Base-by-base conservation (phyloP, 2,113 vertebrate species). In the Syngnathus typhle region DNA sequence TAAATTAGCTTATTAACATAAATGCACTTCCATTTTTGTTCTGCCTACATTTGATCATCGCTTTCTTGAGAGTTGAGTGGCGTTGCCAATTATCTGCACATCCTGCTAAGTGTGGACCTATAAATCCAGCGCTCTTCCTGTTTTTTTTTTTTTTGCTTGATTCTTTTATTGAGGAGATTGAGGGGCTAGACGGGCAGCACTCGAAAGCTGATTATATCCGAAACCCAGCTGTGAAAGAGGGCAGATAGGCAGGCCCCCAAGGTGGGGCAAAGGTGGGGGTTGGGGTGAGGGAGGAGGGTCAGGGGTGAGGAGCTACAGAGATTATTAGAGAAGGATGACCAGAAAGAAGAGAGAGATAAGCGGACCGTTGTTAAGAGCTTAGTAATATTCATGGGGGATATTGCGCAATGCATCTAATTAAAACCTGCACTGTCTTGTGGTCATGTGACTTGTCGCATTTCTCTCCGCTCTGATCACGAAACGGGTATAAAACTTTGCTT, bases 131-230 rank as follows among this genome's bases (percentile, higher is more conserved):
- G 77, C 54, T 71, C 64, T 85, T 84, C 84, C 79, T 78, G 75
- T 80, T 82, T 80, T 70, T 75, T 56, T n/a, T n/a, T n/a, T 15
- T 60, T 39, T 38, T 37, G 55, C 36, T 76, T 83, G 67, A 68
- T 76, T 82, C 82, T 82, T 85, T 85, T 77, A 84, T 84, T 82
- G 79, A 77, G 73, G 70, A 74, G 84, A 79, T 83, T 81, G 81
- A 71, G 60, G 80, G 83, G 77, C 79, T 82, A 80, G 77, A 73
- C 5, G 49, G 74, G 62, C 46, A 73, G 78, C 72, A 70, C 81
- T 89, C 72, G 18, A 83, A 88, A 86, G 80, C 85, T 84, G 82
- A 87, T 89, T 88, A 86, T 81, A 84, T 86, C 78, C 71, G 75
- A 77, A 32, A 71, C 75, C 83, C 81, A 16, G 54, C 80, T 73